Conservation (phyloP, 1,140 invertebrate genomes). For the Formica exsecta region DNA sequence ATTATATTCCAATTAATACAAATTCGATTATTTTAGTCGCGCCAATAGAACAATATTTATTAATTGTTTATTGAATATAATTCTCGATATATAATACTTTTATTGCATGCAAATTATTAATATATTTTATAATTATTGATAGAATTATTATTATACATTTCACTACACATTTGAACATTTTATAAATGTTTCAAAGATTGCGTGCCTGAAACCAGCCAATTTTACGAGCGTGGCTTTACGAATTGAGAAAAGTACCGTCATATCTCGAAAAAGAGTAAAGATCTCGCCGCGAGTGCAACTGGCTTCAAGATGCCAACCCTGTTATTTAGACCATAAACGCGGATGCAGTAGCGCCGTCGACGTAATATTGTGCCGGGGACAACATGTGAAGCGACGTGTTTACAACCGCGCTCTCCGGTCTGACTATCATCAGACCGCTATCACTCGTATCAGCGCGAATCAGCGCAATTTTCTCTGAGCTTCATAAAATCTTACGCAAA, state of each 20-base stretch:
- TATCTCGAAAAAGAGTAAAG: neutral
- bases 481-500: slow-evolving; percentile 27
- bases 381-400: slow-evolving; percentile 45
- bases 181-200: neutral
- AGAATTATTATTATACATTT: slow-evolving; percentile 7
- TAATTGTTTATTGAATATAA: neutral
- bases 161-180: neutral
- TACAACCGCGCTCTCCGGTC: slow-evolving; percentile 28
- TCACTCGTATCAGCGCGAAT: slow-evolving; percentile 7
- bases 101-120: neutral
- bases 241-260: slow-evolving; percentile 14
- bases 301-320: slow-evolving; percentile 42
- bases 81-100: neutral
- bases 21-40: slow-evolving; percentile 22
- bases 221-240: slow-evolving; percentile 7
- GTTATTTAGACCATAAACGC: slow-evolving; percentile 62
- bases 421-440: neutral
- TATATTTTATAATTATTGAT: neutral
- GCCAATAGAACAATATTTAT: neutral
- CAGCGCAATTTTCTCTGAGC: neutral
- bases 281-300: neutral
- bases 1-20: neutral
- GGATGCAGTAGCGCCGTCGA: slow-evolving; percentile 17
- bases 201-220: neutral
- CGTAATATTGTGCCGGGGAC: slow-evolving; percentile 42